A percentile compares a stretch with the other conserved stretches of the same genome.
phyloP scores from a whole-genome alignment of 2,888 invertebrate genomes.

The Pristionchus exspectatus region DNA sequence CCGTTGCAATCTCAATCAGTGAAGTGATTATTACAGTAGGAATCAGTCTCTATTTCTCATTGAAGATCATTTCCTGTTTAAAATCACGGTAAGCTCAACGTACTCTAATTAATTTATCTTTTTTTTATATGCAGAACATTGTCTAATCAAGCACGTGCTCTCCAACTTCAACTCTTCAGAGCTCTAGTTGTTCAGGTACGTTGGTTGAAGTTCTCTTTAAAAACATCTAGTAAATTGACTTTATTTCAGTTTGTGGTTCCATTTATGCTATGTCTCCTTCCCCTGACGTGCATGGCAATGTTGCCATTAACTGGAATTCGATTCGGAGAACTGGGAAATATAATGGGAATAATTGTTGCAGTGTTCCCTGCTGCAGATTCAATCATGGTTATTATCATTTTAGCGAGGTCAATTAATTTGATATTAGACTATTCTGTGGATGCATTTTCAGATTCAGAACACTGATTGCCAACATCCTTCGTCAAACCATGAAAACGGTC shows the following conservation, averaged over 20 bases:
- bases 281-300: not conserved
- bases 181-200: not conserved
- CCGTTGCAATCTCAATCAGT: not conserved
- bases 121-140: not conserved
- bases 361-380: not conserved
- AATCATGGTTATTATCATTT: not conserved
- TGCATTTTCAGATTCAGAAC: not conserved
- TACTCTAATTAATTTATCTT: not conserved
- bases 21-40: not conserved
- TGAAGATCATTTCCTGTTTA: not conserved
- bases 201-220: not conserved
- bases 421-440: not conserved
- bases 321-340: constrained; percentile 9
- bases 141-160: not conserved
- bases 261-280: not conserved
- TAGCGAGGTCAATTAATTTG: not conserved
- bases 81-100: not conserved
- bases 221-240: no score
- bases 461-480: not conserved
- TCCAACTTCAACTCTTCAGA: not conserved
- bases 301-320: not conserved
- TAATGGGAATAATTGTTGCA: not conserved
- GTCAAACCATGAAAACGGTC: not conserved
- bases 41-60: not conserved
- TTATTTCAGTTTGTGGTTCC: not conserved